phyloP scores from a whole-genome alignment of 2,888 invertebrate genomes.

The Acrocyrtus sp. region DNA sequence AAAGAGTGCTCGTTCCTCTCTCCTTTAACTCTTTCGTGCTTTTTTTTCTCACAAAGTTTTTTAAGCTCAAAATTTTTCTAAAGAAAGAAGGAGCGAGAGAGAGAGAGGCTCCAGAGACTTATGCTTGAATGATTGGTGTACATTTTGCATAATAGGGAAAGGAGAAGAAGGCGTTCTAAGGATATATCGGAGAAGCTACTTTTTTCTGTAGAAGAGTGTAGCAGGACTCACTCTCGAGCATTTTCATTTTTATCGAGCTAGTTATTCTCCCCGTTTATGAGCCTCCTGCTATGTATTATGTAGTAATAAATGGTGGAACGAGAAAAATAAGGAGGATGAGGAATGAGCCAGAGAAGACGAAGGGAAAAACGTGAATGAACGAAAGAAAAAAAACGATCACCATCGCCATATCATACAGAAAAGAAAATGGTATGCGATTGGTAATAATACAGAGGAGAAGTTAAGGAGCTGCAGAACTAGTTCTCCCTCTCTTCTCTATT shows the following conservation, averaged over 20 bases:
- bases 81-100: too few relatives aligned
- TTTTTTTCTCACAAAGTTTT: background rate
- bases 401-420: too few relatives aligned
- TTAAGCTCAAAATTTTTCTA: too few relatives aligned
- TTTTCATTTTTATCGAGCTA: background rate
- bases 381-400: slow-evolving; percentile 21
- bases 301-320: background rate
- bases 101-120: slow-evolving; percentile 53
- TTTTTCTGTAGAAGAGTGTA: too few relatives aligned
- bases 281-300: too few relatives aligned
- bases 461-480: slow-evolving; percentile 52
- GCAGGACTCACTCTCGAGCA: background rate
- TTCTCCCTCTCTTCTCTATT: too few relatives aligned
- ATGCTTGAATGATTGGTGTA: slow-evolving; percentile 59
- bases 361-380: slow-evolving; percentile 16
- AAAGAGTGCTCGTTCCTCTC: background rate
- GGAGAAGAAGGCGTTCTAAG: slow-evolving; percentile 14
- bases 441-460: slow-evolving; percentile 1
- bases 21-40: background rate
- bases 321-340: background rate
- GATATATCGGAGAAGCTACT: slow-evolving; percentile 14
- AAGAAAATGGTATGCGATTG: background rate
- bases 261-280: background rate
- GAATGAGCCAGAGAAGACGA: slow-evolving; percentile 8
- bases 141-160: slow-evolving; percentile 47